Base-by-base conservation (phyloP, 64 coral and sea anemone genomes). In the Stichodactyla mertensii region DNA sequence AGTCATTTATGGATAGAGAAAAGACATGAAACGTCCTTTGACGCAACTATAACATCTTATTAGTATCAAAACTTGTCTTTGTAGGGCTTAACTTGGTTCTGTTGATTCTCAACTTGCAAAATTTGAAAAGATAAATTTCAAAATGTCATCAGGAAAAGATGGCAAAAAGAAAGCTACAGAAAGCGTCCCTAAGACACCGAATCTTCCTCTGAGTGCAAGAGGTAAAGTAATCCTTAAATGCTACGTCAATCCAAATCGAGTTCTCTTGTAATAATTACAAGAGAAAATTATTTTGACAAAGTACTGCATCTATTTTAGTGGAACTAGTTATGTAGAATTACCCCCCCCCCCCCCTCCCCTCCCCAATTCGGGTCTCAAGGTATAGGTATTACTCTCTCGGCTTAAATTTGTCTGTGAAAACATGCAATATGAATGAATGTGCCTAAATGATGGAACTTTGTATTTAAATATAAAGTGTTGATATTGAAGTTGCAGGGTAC, bases 131-230 rank as follows among this genome's bases (percentile, higher is more conserved):
- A 22, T 45, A 45, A 45, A 45, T 79, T 51, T 79, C 77, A 10
- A 11, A 14, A 81, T 53, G 78, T 81, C 78, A 53, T 81, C 78
- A 6, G 53, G 78, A 81, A 53, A 81, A 81, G 69, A 74, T 74
- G 69, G 69, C 24, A 20, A 9, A 6, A 55, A 81, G 78, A 81
- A 53, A 20, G 12, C 10, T 5, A 53, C 19, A 54, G 52, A 80
- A 16, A 54, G 7, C 52, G 78, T 52, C 14, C 6, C 51, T 16
- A 80, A 80, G 31, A 81, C 78, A 53, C 78, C 78, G 15, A 52
- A 0, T 20, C 18, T 81, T 14, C 78, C 78, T 4, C 78, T 81
- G n/a, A 81, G 78, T 81, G 78, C 78, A 81, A 52, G 78, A 81
- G 78, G 78, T 81, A 54, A 53, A 7, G 4, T 18, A 55, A 36